Evolutionary conservation across 2,888 invertebrate genomes (phyloP).

Genomic region (Nezara viridula): DNA sequence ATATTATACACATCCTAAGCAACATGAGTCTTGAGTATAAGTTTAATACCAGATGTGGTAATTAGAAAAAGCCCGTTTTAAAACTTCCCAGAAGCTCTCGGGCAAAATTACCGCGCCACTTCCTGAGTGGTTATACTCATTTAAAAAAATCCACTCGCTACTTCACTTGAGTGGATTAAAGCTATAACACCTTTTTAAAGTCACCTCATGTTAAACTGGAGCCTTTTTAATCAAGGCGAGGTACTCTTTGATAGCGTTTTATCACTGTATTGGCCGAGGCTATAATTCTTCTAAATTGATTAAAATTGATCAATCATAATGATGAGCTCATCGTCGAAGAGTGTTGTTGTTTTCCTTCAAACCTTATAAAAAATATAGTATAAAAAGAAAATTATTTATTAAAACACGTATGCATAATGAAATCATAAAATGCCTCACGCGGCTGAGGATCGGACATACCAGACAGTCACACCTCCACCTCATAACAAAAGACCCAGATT

Average conservation of each 20-base stretch:
- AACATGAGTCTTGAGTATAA: background rate
- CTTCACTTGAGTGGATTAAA: constrained; percentile 36
- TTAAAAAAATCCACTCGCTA: constrained; percentile 26
- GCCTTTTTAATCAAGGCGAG: constrained; percentile 32
- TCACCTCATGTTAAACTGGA: constrained; percentile 44
- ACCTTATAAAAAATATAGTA: no score
- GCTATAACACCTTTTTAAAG: constrained; percentile 46
- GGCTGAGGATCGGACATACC: no score
- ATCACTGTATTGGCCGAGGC: background rate
- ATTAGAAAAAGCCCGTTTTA: background rate
- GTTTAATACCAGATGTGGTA: background rate
- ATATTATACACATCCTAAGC: background rate
- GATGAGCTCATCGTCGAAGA: background rate
- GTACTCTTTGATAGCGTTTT: constrained; percentile 23
- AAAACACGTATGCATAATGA: no score
- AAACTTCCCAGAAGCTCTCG: constrained; percentile 20
- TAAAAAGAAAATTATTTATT: no score
- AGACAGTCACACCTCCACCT: no score
- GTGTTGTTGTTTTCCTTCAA: background rate
- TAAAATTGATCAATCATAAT: constrained; percentile 27
- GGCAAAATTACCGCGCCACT: background rate
- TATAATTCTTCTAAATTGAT: constrained; percentile 18
- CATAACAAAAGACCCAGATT: no score
- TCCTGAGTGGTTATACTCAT: constrained; percentile 19
- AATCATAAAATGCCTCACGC: no score